Base-by-base conservation (phyloP, 2,113 vertebrate species). In the Hippocampus comes region DNA sequence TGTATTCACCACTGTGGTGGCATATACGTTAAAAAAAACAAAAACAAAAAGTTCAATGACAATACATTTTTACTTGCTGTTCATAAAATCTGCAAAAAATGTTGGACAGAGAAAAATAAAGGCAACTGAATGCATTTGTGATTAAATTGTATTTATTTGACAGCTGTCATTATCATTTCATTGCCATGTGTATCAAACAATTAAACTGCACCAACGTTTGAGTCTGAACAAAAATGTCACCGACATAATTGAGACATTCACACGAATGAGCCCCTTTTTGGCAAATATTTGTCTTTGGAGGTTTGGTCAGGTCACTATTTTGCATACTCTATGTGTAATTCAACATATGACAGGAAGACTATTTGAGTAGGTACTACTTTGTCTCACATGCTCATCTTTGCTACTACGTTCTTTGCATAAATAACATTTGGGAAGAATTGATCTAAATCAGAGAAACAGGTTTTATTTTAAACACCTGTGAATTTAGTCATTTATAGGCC, bases 201-300 rank as follows among this genome's bases (percentile, higher is more conserved):
- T 38, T 46, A 84, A 83, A 75, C 78, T 69, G 70, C 80, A 89
- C 68, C 78, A 87, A 89, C 83, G 70, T 70, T 76, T 77, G 46
- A 55, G 76, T 43, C 74, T 70, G 75, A 74, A 81, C 70, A 80
- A 82, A 38, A 85, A 86, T 70, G 67, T 78, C 68, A 78, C 14
- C 30, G 78, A 84, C 77, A 77, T 51, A 86, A 83, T 75, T 68
- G 49, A 80, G 75, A 84, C 72, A 76, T 85, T 90, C 78, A 76
- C 79, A 79, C 77, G 77, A 78, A 65, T 42, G 73, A 85, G 73
- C 67, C 68, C 41, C n/a, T 70, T 77, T 84, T 87, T 86, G 89
- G 82, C 85, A 82, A 79, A 84, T 69, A 12, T 69, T 63, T 21
- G 76, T 88, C 88, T 89, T 91, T 90, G 86, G 87, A 89, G 68